Base-by-base conservation (phyloP, 2,888 invertebrate species). In the Mongoloraphidia duomilia region DNA sequence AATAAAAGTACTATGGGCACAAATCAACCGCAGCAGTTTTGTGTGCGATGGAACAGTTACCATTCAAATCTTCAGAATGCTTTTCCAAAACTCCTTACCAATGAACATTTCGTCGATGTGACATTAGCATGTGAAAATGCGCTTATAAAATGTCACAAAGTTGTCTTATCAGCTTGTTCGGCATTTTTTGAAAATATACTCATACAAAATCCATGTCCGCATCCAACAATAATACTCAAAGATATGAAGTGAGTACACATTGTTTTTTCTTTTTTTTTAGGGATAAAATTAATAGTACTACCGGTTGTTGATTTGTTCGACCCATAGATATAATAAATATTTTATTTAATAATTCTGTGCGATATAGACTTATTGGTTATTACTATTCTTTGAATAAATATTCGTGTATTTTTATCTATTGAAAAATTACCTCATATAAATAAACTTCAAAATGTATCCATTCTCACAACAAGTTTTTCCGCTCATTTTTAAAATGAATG, bases 71-170 rank as follows among this genome's bases (percentile, higher is more conserved):
- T 87, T 68, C 84, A 80, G 60, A 79, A 79, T 56, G 83, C 84
- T 53, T 86, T 86, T 61, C 84, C 84, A 1, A 81, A 82, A 10
- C 71, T 86, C 12, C 72, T 86, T 9, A 78, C 80, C 17, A 79
- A 80, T n/a, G 84, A 86, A 63, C 81, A 84, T 63, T 90, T 91
- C 63, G 88, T 90, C 1, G 91, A 91, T 67, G 90, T 90, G 44
- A 91, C 91, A 0, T 66, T 91, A 46, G 89, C 90, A 3, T 90
- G 90, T 63, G 91, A 91, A 65, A 88, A 87, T 1, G 79, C 84
- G 37, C 86, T 87, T 65, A 71, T 87, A 55, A 83, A 89, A 57
- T 91, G 91, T 63, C 91, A 91, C 74, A 88, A 89, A 60, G 76
- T 90, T 54, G 87, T 90, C 34, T 66, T 90, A 51, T 87, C 88